Percentiles rank a stretch among this genome's conserved stretches.
Conservation (phyloP, 2,888 invertebrate species). For the Chaetogeoica ovagalla region DNA sequence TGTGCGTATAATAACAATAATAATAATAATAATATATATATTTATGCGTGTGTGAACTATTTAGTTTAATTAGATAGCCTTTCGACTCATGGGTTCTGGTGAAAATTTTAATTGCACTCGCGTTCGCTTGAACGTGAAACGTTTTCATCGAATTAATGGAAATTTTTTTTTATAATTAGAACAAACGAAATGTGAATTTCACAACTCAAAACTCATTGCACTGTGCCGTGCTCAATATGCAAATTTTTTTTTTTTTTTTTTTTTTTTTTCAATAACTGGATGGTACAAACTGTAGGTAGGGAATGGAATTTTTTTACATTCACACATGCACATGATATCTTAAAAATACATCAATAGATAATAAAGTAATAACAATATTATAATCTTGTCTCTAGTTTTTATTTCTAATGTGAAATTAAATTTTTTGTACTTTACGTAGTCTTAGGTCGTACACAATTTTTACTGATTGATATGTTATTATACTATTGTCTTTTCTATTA, state of each 20-base stretch:
- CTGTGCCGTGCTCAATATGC: conserved; percentile 29
- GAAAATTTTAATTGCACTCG: conserved; percentile 23
- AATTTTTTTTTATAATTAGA: too few species aligned
- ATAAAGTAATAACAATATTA: not conserved
- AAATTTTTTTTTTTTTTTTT: conserved; percentile 27
- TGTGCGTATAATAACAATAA: not conserved
- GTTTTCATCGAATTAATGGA: not conserved
- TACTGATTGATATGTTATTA: not conserved
- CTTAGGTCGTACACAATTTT: not conserved
- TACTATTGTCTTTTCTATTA: not conserved
- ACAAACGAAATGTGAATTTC: not conserved
- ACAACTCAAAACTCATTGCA: conserved; percentile 28
- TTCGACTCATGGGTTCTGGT: conserved; percentile 27
- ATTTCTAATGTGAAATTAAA: not conserved
- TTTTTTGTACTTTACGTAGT: not conserved
- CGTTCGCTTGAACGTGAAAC: not conserved
- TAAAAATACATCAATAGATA: not conserved
- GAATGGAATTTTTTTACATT: not conserved
- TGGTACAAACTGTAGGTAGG: conserved; percentile 19
- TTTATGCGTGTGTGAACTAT: not conserved
- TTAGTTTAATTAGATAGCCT: conserved; percentile 44
- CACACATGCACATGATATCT: not conserved
- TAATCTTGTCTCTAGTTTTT: not conserved
- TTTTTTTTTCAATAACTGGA: not conserved
- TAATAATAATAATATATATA: not conserved